Evolutionary conservation across 23 tunicate genomes (phyloP).

Genomic region (Trididemnum nubilum): DNA sequence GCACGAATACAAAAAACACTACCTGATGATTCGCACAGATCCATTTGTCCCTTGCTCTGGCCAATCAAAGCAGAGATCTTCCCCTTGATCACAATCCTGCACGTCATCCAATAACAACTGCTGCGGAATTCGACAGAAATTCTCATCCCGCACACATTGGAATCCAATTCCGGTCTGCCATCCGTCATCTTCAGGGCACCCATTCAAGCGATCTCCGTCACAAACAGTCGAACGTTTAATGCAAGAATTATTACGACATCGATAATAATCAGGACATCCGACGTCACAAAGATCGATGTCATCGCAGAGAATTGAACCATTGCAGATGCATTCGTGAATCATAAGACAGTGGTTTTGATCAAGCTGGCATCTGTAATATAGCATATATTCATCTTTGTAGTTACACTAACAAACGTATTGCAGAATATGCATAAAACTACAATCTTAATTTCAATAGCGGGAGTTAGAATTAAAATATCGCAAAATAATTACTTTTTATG

Average conservation of each 20-base stretch:
- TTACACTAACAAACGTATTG: too few relatives aligned
- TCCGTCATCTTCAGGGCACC: conserved; percentile 57
- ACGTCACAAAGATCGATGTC: neutral
- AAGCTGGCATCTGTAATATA: neutral
- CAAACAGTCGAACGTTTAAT: conserved; percentile 43
- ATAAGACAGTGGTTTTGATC: neutral
- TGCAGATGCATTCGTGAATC: neutral
- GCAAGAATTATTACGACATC: conserved; percentile 12
- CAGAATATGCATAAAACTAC: too few relatives aligned
- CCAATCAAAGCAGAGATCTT: conserved; percentile 46
- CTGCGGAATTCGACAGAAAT: conserved; percentile 48
- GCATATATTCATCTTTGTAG: too few relatives aligned
- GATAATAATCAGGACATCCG: too few relatives aligned
- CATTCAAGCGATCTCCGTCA: conserved; percentile 45
- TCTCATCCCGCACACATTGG: too few relatives aligned
- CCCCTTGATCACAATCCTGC: too few relatives aligned
- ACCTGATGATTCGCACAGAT: too few relatives aligned
- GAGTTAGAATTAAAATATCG: too few relatives aligned
- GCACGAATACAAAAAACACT: too few relatives aligned
- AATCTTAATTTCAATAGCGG: too few relatives aligned
- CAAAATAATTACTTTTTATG: too few relatives aligned
- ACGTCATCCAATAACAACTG: conserved; percentile 51
- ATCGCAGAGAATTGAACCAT: neutral
- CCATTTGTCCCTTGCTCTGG: too few relatives aligned
- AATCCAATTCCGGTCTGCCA: conserved; percentile 28